A percentile compares a stretch with the other conserved stretches of the same genome.
phyloP scores from a whole-genome alignment of 2,113 vertebrate genomes.

The Cromileptes altivelis region DNA sequence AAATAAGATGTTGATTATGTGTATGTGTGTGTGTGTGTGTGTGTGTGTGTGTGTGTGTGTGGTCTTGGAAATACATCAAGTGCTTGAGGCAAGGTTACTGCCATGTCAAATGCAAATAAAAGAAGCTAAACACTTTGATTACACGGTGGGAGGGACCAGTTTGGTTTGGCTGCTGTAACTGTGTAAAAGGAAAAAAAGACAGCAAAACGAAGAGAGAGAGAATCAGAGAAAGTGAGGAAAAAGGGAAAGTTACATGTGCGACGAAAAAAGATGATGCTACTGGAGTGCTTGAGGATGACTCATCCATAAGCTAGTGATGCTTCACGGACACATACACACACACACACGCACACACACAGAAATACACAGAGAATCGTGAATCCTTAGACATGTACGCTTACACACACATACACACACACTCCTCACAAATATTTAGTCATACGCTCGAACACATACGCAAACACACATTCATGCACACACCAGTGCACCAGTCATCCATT shows the following conservation, averaged over 20 bases:
- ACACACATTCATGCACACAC: slow-evolving; percentile 51
- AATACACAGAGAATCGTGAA: slow-evolving; percentile 24
- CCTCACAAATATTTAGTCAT: slow-evolving; percentile 67
- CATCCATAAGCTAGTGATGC: slow-evolving; percentile 74
- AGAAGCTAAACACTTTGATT: slow-evolving; percentile 34
- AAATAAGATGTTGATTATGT: too few species aligned
- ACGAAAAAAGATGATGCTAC: slow-evolving; percentile 58
- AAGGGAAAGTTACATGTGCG: slow-evolving; percentile 54
- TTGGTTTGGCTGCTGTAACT: slow-evolving; percentile 14
- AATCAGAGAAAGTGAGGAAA: slow-evolving; percentile 32
- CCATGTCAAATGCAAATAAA: slow-evolving; percentile 33
- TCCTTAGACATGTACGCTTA: slow-evolving; percentile 7
- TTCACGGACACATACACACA: slow-evolving; percentile 44
- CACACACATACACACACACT: slow-evolving; percentile 22
- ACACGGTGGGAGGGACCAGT: slow-evolving; percentile 36
- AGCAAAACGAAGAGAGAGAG: neutral
- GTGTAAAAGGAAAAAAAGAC: neutral
- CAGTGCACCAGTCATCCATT: slow-evolving; percentile 66
- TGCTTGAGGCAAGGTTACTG: slow-evolving; percentile 28
- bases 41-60: neutral
- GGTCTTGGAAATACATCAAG: slow-evolving; percentile 4
- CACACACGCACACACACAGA: slow-evolving; percentile 18
- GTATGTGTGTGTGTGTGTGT: too few species aligned
- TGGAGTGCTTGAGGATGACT: slow-evolving; percentile 72
- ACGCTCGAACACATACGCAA: slow-evolving; percentile 54